Base-by-base conservation (phyloP, 2,113 vertebrate species). In the Hippolais icterina region DNA sequence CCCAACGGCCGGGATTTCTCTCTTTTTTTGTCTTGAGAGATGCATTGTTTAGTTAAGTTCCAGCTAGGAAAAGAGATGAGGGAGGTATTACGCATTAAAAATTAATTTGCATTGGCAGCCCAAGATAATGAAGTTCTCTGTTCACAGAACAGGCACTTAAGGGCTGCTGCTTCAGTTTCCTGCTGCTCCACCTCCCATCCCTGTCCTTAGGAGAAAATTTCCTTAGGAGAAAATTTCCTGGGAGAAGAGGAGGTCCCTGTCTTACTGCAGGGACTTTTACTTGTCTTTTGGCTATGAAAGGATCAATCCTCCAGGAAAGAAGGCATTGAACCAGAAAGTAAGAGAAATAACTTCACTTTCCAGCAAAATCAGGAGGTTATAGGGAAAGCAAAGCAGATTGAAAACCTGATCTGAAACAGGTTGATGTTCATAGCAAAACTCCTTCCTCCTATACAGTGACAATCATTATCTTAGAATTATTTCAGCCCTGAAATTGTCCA, bases 21-120 rank as follows among this genome's bases (percentile, higher is more conserved):
- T 54, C 39, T 56, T 21, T 56, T 21, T 92, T 90, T 83, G 4
- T 88, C 78, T 74, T 17, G 17, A 21, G 41, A 59, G 39, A 65
- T 53, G 53, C 49, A 72, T 57, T 91, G 46, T 90, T 94, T 85
- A 83, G 77, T 70, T 83, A 94, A 90, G 17, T 79, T 83, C 59
- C 68, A 83, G 72, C 54, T 70, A 86, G 78, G 2, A 81, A 46
- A 88, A 72, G n/a, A 54, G 68, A 76, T 37, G 24, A 78, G 46
- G 75, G 37, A 93, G 54, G 57, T 78, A 63, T 66, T 90, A 77
- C 0, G 7, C 75, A 66, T 93, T 88, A 91, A 94, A 93, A 93
- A 91, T 74, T 80, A 89, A 85, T 93, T 90, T 66, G 37, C 24
- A 24, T 47, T 94, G 82, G 64, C 87, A 96, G 63, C 37, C 64